These are phyloP conservation scores for Girardinichthys multiradiatus DNA, from an alignment of 2,113 vertebrate species.

Conservation along the genomic window DNA sequence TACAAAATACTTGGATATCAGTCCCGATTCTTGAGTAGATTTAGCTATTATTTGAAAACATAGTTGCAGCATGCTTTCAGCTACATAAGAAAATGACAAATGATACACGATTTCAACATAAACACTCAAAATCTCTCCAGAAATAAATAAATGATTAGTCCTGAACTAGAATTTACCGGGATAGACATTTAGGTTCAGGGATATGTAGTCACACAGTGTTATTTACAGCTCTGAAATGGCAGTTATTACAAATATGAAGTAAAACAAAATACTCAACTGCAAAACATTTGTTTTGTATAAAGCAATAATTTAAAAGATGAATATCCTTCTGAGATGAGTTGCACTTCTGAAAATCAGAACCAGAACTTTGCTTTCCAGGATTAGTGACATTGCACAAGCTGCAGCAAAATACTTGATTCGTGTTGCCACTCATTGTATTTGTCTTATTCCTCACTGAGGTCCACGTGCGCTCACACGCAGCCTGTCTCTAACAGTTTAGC, in stretches of 20 bases:
- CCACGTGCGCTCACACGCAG: constrained; percentile 60
- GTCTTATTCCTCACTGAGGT: background rate
- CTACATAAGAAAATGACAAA: background rate
- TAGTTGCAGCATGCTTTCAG: constrained; percentile 16
- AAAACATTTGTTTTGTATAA: background rate
- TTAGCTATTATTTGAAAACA: constrained; percentile 1
- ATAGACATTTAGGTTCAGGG: background rate
- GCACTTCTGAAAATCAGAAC: constrained; percentile 24
- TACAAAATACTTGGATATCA: constrained; percentile 36
- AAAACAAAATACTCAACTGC: constrained; percentile 1
- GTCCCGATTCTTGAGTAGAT: background rate
- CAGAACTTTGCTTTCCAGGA: constrained; percentile 5
- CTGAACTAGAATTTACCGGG: background rate
- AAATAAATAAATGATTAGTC: background rate
- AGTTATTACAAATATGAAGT: constrained; percentile 13
- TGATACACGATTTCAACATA: constrained; percentile 3
- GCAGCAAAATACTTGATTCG: background rate
- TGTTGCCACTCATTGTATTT: constrained; percentile 6
- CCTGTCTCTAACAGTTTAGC: constrained; percentile 83
- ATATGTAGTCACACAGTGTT: background rate
- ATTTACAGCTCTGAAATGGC: constrained; percentile 14
- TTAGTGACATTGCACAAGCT: background rate
- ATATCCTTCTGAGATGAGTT: background rate
- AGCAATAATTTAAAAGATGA: background rate
- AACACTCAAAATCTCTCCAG: constrained; percentile 7